phyloP scores from a whole-genome alignment of 2,797 vertebrate genomes.

The Dromococcyx pavoninus region DNA sequence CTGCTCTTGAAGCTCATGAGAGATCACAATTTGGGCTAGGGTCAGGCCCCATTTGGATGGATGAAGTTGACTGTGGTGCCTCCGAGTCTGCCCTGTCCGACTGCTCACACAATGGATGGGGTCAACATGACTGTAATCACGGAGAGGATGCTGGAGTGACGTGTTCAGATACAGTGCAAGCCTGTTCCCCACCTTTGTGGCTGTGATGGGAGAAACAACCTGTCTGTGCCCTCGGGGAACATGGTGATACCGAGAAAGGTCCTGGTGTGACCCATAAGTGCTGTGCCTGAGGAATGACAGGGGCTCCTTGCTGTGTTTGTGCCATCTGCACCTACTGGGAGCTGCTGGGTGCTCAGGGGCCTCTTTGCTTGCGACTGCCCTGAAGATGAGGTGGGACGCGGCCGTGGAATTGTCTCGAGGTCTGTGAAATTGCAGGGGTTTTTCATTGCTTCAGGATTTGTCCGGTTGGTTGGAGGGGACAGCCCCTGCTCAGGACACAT shows the following conservation, averaged over 20 bases:
- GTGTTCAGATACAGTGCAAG: conserved; percentile 24
- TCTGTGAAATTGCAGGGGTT: neutral
- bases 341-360: no score
- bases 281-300: no score
- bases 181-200: rapidly evolving
- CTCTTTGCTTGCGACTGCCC: neutral
- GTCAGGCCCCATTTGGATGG: conserved; percentile 55
- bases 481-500: conserved; percentile 2
- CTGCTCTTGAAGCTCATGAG: neutral
- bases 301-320: no score
- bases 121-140: neutral
- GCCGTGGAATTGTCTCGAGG: neutral
- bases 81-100: conserved; percentile 28
- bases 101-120: neutral
- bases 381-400: rapidly evolving
- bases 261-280: no score
- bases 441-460: neutral
- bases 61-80: neutral
- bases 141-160: neutral
- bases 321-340: no score
- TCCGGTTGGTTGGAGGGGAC: neutral
- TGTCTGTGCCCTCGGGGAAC: neutral
- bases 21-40: neutral
- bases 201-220: neutral
- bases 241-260: no score